These are phyloP conservation scores for Lepidocyrtinus sp. DNA, from an alignment of 2,888 invertebrate genomes.

Conservation along the genomic window DNA sequence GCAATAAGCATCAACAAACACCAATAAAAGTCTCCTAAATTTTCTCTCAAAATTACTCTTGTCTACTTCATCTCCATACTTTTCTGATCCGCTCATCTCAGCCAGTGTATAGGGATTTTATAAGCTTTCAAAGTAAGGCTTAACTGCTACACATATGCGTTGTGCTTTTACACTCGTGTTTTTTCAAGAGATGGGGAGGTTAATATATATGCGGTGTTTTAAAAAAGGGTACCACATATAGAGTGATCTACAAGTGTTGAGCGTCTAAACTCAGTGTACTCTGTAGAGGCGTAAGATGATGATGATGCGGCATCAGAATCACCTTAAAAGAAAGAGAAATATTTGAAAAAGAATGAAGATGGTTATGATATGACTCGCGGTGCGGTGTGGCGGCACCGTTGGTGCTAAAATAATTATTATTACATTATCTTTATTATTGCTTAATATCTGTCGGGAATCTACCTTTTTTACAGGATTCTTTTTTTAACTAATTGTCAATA, in stretches of 20 bases:
- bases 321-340: slow-evolving; percentile 51
- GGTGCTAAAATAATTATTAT: slow-evolving; percentile 60
- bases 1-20: slow-evolving; percentile 64
- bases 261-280: slow-evolving; percentile 12
- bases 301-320: slow-evolving; percentile 41
- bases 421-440: slow-evolving; percentile 63
- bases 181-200: neutral
- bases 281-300: slow-evolving; percentile 23
- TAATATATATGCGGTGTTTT: slow-evolving; percentile 17
- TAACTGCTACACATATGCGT: neutral
- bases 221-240: slow-evolving; percentile 20
- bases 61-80: slow-evolving; percentile 25
- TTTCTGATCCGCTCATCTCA: no score
- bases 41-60: slow-evolving; percentile 58
- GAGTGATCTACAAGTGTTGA: slow-evolving; percentile 38
- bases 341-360: slow-evolving; percentile 59
- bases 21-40: slow-evolving; percentile 63
- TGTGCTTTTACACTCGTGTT: neutral
- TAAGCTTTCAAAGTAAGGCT: no score
- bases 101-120: no score
- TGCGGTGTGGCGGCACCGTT: slow-evolving; percentile 30
- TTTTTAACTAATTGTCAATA: slow-evolving; percentile 51
- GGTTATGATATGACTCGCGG: slow-evolving; percentile 51
- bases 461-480: slow-evolving; percentile 42
- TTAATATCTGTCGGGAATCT: slow-evolving; percentile 59